These are phyloP conservation scores for Allophyes oxyacanthae DNA, from an alignment of 2,888 invertebrate species.

Conservation along the genomic window DNA sequence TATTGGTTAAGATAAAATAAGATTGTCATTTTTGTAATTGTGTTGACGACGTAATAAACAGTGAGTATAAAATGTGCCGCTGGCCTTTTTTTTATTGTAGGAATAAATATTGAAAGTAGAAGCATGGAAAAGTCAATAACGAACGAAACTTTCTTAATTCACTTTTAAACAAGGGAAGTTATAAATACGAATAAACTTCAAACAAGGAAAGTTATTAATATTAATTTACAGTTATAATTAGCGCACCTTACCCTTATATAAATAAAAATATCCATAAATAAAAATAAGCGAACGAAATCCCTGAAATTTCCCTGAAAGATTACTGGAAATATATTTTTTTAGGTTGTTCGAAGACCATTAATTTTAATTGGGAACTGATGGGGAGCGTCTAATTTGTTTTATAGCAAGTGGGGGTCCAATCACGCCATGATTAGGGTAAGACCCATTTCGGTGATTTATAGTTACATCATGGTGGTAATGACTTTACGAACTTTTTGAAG, in stretches of 20 bases:
- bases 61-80: no score
- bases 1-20: no score
- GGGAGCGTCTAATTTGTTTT: constrained; percentile 20
- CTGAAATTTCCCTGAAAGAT: constrained; percentile 15
- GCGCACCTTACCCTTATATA: neutral
- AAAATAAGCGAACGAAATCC: neutral
- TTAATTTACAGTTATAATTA: constrained; percentile 6
- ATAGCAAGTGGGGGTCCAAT: constrained; percentile 4
- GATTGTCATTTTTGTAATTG: no score
- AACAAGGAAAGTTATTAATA: neutral
- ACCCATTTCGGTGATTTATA: constrained; percentile 20
- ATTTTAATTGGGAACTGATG: constrained; percentile 40
- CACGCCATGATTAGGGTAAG: constrained; percentile 13
- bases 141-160: no score
- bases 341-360: constrained; percentile 30
- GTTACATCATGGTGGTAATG: neutral
- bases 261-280: constrained; percentile 6
- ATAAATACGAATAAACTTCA: no score
- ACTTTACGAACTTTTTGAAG: neutral
- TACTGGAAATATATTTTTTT: constrained; percentile 2
- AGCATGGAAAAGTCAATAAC: no score
- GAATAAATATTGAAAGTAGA: no score
- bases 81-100: no score
- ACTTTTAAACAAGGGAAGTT: no score
- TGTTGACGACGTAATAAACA: no score